Evolutionary conservation across 2,888 invertebrate species (phyloP).

Genomic region (Drosophila rellima): DNA sequence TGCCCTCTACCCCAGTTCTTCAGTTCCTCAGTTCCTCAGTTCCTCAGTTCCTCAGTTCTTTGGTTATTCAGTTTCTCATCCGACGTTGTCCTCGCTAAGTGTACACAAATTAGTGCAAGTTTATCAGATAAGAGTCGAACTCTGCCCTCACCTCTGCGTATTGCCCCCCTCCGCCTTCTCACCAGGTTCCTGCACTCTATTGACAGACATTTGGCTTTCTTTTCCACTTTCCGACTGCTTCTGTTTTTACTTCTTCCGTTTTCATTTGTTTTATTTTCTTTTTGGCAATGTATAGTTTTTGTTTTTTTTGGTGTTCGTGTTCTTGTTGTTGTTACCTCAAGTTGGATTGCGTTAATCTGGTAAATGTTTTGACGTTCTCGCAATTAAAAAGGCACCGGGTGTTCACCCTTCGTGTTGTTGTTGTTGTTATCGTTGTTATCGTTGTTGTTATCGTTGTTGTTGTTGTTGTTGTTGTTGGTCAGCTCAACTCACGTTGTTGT

Average conservation of each 20-base stretch:
- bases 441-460: slow-evolving; percentile 1
- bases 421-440: neutral
- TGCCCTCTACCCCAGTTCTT: neutral
- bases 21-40: slow-evolving; percentile 3
- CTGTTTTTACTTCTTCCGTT: slow-evolving; percentile 19
- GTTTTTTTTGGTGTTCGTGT: slow-evolving; percentile 11
- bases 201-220: slow-evolving; percentile 64
- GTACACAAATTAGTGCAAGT: slow-evolving; percentile 79
- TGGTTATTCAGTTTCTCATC: slow-evolving; percentile 7
- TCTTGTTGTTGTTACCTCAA: slow-evolving; percentile 50
- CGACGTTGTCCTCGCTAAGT: slow-evolving; percentile 49
- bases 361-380: slow-evolving; percentile 80
- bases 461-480: neutral
- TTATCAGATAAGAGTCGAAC: slow-evolving; percentile 74
- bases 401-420: slow-evolving; percentile 43
- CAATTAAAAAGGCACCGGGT: slow-evolving; percentile 79
- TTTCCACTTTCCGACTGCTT: slow-evolving; percentile 35
- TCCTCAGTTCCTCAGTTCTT: slow-evolving; percentile 19
- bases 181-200: slow-evolving; percentile 51
- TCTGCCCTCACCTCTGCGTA: slow-evolving; percentile 22
- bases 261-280: slow-evolving; percentile 27
- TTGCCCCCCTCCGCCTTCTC: neutral
- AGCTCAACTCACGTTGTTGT: neutral
- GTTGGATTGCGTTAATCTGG: slow-evolving; percentile 81
- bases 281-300: slow-evolving; percentile 47